Base-by-base conservation (phyloP, 2,797 vertebrate genomes). In the Atherinosoma microstoma region DNA sequence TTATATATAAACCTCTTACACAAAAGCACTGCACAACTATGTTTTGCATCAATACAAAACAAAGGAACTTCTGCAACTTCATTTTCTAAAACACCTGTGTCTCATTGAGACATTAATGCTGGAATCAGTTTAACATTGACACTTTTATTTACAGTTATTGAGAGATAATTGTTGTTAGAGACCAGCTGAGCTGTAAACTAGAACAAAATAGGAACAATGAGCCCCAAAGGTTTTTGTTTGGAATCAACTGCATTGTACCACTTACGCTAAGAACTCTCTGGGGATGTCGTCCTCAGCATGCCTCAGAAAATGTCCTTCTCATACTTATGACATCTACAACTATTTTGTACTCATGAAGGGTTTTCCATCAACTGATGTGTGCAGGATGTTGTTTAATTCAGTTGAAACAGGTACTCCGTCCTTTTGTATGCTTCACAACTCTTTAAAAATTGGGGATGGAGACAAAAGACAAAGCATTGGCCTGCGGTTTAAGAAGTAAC, bases 231-330 rank as follows among this genome's bases (percentile, higher is more conserved):
- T 13, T 53, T 54, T 27, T 6, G 51, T 24, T 54, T 47, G 22
- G 35, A 60, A 67, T 76, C 6, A 53, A 79, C 83, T 66, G 78
- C 59, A 67, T 24, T 1, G 12, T 56, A 56, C 11, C 13, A 24
- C 67, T 66, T 45, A 73, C 38, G 74, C 24, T 1, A 15, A 11
- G 0, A 70, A 11, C 53, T 58, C 64, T 70, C 65, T 59, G 36
- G 67, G 66, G 77, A 71, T 79, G 80, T 61, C 73, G 58, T 71
- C 57, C 9, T 32, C 56, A 62, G 75, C 36, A 64, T 34, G 32
- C 36, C n/a, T 70, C 8, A 56, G 47, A 47, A 70, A 35, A 59
- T 1, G 40, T 38, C 57, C 64, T 62, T 66, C 69, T 51, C 63
- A 56, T 49, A 20, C 64, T 51, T 64, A 4, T 35, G 34, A 58